These are phyloP conservation scores for Drosophila histrio DNA, from an alignment of 2,888 invertebrate species.

Conservation along the genomic window DNA sequence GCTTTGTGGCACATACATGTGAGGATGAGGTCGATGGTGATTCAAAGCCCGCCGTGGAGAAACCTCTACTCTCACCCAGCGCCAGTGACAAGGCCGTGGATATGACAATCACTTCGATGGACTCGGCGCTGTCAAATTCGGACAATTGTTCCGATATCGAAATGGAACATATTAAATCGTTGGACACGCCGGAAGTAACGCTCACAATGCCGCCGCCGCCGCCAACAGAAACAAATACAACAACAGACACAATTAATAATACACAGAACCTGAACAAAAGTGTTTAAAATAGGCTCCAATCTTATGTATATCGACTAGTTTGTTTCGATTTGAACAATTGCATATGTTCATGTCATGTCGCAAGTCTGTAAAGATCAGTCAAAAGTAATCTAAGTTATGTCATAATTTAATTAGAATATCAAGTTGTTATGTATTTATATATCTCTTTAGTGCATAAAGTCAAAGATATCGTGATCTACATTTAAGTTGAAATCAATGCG, in stretches of 20 bases:
- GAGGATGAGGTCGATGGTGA: constrained; percentile 66
- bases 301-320: constrained; percentile 9
- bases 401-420: constrained; percentile 59
- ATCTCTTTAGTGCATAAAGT: constrained; percentile 71
- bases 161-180: constrained; percentile 68
- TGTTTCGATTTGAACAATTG: constrained; percentile 15
- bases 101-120: constrained; percentile 84
- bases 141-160: constrained; percentile 84
- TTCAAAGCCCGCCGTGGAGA: constrained; percentile 63
- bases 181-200: constrained; percentile 44
- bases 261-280: constrained; percentile 51
- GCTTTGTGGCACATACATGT: constrained; percentile 84
- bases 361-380: constrained; percentile 53
- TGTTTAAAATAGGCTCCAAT: constrained; percentile 33
- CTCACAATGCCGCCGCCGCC: constrained; percentile 51
- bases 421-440: constrained; percentile 74
- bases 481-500: constrained; percentile 57
- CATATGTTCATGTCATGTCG: constrained; percentile 20
- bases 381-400: constrained; percentile 50
- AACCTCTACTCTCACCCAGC: constrained; percentile 61
- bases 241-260: constrained; percentile 59
- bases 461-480: constrained; percentile 77
- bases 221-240: constrained; percentile 34
- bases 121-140: constrained; percentile 84
- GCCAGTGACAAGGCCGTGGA: constrained; percentile 83